A percentile compares a stretch with the other conserved stretches of the same genome.
Evolutionary conservation across 2,797 vertebrate genomes (phyloP).

Genomic region (Cuculus canorus): DNA sequence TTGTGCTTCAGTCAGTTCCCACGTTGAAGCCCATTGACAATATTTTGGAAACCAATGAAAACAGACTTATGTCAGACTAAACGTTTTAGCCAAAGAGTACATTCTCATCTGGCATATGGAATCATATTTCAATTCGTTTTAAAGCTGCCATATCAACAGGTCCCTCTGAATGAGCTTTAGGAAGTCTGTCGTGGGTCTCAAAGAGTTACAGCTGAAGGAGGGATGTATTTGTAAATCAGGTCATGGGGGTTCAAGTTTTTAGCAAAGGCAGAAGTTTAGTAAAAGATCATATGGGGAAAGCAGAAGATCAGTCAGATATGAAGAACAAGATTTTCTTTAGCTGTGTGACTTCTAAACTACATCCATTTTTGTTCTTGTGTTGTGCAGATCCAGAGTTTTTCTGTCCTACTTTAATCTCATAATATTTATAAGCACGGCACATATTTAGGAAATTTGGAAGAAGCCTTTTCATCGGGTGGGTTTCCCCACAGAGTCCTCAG

Average conservation of each 20-base stretch:
- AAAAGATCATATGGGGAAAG: neutral
- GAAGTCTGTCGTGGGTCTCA: neutral
- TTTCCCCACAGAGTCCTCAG: neutral
- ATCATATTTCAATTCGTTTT: neutral
- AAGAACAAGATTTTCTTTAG: neutral
- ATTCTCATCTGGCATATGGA: neutral
- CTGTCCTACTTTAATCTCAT: neutral
- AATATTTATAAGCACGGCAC: neutral
- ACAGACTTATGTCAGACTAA: neutral
- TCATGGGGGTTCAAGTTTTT: neutral
- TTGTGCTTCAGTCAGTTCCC: neutral
- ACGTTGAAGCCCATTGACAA: neutral
- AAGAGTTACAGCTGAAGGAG: neutral
- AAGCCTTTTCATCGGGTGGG: neutral
- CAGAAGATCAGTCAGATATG: neutral
- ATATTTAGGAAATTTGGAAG: neutral
- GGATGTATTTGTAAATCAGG: neutral
- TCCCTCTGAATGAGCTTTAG: neutral
- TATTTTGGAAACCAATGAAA: slow-evolving; percentile 3
- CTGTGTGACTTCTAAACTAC: neutral
- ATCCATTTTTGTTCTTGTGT: neutral
- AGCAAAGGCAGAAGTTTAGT: neutral
- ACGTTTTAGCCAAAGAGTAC: neutral
- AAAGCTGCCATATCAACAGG: neutral
- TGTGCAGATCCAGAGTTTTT: neutral